Conservation (phyloP, 2,888 invertebrate genomes). For the Eudasyphora cyanicolor region DNA sequence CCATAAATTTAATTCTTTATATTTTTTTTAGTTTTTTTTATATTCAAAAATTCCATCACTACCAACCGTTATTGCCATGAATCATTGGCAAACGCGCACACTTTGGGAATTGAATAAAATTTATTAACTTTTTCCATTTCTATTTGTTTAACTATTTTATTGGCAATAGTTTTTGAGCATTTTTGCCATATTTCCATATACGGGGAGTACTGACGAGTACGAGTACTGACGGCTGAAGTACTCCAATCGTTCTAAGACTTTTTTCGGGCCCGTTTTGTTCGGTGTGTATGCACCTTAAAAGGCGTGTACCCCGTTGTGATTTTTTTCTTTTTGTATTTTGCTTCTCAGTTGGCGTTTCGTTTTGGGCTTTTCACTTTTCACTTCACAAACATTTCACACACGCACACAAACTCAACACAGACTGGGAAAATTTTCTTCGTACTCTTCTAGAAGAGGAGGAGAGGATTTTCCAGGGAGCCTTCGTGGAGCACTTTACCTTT, state of each 20-base stretch:
- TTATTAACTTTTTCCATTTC: conserved; percentile 10
- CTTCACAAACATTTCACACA: conserved; percentile 33
- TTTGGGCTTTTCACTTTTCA: conserved; percentile 60
- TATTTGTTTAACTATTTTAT: not conserved
- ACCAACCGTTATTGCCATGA: not conserved
- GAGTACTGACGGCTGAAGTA: not conserved
- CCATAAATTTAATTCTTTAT: not conserved
- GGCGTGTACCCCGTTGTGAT: conserved; percentile 69
- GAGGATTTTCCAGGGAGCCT: conserved; percentile 9
- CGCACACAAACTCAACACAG: too few species aligned
- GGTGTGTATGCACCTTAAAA: conserved; percentile 69
- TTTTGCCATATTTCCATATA: conserved; percentile 33
- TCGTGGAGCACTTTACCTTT: conserved; percentile 15
- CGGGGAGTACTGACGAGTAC: too few species aligned
- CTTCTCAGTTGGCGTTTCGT: conserved; percentile 1
- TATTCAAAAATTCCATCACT: conserved; percentile 14
- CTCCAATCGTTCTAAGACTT: conserved; percentile 6
- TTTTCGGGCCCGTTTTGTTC: conserved; percentile 44
- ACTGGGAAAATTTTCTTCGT: conserved; percentile 48
- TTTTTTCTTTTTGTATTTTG: not conserved
- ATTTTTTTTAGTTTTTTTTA: too few species aligned
- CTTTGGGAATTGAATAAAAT: not conserved
- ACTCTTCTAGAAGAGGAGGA: conserved; percentile 37
- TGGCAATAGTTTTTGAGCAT: not conserved
- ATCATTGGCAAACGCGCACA: conserved; percentile 1